Evolutionary conservation across 2,113 vertebrate genomes (phyloP).

Genomic region (Solea solea): DNA sequence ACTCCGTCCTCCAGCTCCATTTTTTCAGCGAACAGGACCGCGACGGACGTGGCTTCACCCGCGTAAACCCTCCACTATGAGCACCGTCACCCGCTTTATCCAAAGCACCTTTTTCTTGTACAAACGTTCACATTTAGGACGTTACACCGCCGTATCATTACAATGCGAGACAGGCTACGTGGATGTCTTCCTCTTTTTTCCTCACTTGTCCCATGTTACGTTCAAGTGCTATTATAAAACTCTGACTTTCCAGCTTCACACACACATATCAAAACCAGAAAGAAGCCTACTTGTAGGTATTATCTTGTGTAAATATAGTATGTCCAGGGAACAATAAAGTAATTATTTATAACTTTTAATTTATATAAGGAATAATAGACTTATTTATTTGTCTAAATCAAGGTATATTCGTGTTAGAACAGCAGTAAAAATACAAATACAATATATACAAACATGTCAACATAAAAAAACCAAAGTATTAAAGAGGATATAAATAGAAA

Average conservation of each 20-base stretch:
- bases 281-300: too few relatives aligned
- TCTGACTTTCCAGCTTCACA: not conserved
- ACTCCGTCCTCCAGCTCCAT: slow-evolving; percentile 91
- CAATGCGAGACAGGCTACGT: slow-evolving; percentile 64
- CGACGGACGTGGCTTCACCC: slow-evolving; percentile 7
- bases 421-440: too few relatives aligned
- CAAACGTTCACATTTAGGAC: slow-evolving; percentile 48
- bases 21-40: slow-evolving; percentile 51
- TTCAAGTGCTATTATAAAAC: slow-evolving; percentile 43
- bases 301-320: too few relatives aligned
- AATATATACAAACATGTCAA: too few relatives aligned
- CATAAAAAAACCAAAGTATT: too few relatives aligned
- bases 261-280: not conserved
- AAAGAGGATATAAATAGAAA: too few relatives aligned
- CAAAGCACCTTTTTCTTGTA: slow-evolving; percentile 18
- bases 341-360: too few relatives aligned
- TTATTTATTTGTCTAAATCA: too few relatives aligned
- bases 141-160: slow-evolving; percentile 30
- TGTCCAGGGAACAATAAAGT: too few relatives aligned
- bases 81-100: slow-evolving; percentile 6
- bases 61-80: slow-evolving; percentile 52
- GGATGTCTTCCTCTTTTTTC: slow-evolving; percentile 70
- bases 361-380: too few relatives aligned
- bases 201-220: slow-evolving; percentile 55
- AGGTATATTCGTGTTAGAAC: too few relatives aligned